A percentile compares a stretch with the other conserved stretches of the same genome.
phyloP scores from a whole-genome alignment of 2,113 vertebrate species.

The Lycocorax pyrrhopterus region DNA sequence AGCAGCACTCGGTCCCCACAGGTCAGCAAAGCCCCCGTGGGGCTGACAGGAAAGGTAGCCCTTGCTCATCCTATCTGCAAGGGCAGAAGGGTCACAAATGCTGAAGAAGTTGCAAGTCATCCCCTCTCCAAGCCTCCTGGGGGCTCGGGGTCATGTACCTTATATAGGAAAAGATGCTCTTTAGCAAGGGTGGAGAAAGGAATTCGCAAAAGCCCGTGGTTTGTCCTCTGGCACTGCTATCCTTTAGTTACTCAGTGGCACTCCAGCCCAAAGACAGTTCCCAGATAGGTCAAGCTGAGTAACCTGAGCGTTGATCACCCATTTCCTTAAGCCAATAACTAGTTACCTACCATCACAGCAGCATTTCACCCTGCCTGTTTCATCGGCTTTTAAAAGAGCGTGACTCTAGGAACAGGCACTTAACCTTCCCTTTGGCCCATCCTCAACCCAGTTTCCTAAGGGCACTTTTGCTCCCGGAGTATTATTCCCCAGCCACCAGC shows the following conservation, averaged over 20 bases:
- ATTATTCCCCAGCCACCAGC: background rate
- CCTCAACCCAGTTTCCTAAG: background rate
- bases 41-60: background rate
- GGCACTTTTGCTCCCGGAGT: background rate
- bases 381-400: background rate
- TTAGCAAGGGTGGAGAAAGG: background rate
- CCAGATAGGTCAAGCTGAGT: background rate
- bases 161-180: background rate
- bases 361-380: background rate
- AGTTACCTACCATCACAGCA: background rate
- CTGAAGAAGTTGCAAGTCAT: background rate
- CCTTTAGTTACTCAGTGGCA: accelerated
- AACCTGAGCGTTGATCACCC: background rate
- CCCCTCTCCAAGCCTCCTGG: background rate
- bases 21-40: accelerated
- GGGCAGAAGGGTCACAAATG: background rate
- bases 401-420: background rate
- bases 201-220: background rate
- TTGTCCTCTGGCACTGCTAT: background rate
- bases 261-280: background rate
- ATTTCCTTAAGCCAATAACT: background rate
- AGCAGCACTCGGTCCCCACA: background rate
- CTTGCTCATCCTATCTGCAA: background rate
- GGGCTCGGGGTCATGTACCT: background rate
- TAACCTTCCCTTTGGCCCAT: background rate